phyloP scores from a whole-genome alignment of 2,113 vertebrate species.

The Zosterops lateralis region DNA sequence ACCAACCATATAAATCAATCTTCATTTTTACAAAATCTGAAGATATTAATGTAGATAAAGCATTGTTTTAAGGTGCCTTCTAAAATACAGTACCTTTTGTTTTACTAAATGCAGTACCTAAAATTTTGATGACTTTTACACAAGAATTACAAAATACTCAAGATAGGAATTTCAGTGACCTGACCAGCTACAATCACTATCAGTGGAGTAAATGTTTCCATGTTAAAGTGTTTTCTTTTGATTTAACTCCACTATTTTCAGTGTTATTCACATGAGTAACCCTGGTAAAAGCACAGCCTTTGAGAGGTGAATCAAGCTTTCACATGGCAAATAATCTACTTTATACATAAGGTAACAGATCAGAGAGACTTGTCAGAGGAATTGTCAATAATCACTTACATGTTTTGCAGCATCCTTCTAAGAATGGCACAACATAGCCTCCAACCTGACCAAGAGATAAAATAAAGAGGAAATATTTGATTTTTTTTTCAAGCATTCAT shows the following conservation, averaged over 20 bases:
- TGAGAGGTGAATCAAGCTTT: background rate
- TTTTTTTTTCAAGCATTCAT: background rate
- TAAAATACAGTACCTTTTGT: background rate
- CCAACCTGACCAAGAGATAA: constrained; percentile 79
- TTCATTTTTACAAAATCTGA: background rate
- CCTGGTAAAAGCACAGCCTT: background rate
- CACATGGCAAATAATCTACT: background rate
- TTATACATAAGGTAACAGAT: background rate
- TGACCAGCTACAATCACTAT: background rate
- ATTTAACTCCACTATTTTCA: background rate
- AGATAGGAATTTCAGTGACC: background rate
- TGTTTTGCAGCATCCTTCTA: constrained; percentile 96
- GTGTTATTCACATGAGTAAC: background rate
- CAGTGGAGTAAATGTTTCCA: background rate
- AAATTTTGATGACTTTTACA: background rate
- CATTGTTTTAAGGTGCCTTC: background rate
- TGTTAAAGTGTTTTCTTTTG: background rate
- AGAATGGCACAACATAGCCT: constrained; percentile 88
- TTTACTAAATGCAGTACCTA: background rate
- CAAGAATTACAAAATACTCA: background rate
- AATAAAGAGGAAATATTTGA: background rate
- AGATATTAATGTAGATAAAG: background rate
- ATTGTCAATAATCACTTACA: constrained; percentile 82
- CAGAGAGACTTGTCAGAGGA: background rate
- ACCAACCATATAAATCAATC: background rate